Evolutionary conservation across 2,797 vertebrate species (phyloP), one percentile per base, ranked within the genome.

Genomic region (Morus bassanus): DNA sequence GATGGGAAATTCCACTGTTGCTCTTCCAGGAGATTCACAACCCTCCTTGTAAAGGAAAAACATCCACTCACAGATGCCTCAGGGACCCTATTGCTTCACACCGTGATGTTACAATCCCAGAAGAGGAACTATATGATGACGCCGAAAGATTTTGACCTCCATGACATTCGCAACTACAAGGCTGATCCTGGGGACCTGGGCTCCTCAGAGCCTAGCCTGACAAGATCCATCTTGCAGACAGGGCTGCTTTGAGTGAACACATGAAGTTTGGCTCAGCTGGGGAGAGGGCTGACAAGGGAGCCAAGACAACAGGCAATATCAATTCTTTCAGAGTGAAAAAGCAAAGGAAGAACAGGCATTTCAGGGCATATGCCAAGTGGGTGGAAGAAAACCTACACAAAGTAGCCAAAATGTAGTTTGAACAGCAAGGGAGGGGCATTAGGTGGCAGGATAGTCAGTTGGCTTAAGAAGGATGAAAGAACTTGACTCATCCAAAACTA

Each of bases 401-500:
- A 94, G 35, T 51, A 92, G 86, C 53, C 79, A 92, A 95, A 93
- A 81, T 33, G 41, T 64, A 92, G 54, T 78, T 76, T 94, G 85
- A 90, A 39, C 35, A 80, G 89, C 25, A 90, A 90, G 72, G 86
- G 78, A 96, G 79, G 63, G 68, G 86, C 70, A 79, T 88, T 50
- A 91, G 76, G 89, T 53, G 33, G 53, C 31, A 59, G 60, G 84
- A 77, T 22, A 93, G 88, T 73, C 60, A 90, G 82, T 50, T 2
- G 7, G 79, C 78, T 94, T 95, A 92, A 72, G 64, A 81, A 83
- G 75, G 86, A 92, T 87, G 63, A 88, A 92, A 94, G 87, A 75
- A 92, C 50, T 74, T 95, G 96, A 96, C 79, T 93, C 86, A 93
- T 80, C 30, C 54, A 85, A 92, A 90, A 94, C 94, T 85, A 94